phyloP scores from a whole-genome alignment of 1,140 invertebrate species.

The Sitobion miscanthi region DNA sequence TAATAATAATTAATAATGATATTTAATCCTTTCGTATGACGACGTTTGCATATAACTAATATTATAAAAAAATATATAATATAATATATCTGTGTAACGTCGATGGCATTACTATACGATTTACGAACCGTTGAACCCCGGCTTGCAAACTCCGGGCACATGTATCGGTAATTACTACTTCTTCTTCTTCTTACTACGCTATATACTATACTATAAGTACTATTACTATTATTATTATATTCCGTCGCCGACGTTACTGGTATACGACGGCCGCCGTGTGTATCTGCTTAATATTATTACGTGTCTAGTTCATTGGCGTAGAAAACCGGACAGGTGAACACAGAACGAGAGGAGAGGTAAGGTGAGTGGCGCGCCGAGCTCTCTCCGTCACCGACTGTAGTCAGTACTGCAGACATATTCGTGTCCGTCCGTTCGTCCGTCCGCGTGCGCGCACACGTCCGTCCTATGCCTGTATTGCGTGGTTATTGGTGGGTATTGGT shows the following conservation, averaged over 20 bases:
- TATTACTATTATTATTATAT: neutral
- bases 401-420: neutral
- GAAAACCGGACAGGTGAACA: constrained; percentile 44
- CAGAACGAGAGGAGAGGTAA: constrained; percentile 2
- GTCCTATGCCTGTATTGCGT: neutral
- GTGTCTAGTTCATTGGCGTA: constrained; percentile 35
- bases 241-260: neutral
- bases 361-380: constrained; percentile 19
- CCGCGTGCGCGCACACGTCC: neutral
- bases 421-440: neutral
- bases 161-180: neutral
- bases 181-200: neutral
- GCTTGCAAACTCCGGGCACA: neutral
- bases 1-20: neutral
- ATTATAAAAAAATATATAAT: neutral
- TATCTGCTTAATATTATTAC: constrained; percentile 29
- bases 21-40: neutral
- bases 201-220: neutral
- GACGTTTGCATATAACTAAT: neutral
- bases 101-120: neutral
- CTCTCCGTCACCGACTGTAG: constrained; percentile 21
- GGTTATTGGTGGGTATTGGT: neutral
- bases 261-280: neutral
- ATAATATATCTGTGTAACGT: neutral
- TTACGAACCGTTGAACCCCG: constrained; percentile 2